These are phyloP conservation scores for Hydriomena furcata DNA, from an alignment of 2,888 invertebrate genomes.

Conservation along the genomic window DNA sequence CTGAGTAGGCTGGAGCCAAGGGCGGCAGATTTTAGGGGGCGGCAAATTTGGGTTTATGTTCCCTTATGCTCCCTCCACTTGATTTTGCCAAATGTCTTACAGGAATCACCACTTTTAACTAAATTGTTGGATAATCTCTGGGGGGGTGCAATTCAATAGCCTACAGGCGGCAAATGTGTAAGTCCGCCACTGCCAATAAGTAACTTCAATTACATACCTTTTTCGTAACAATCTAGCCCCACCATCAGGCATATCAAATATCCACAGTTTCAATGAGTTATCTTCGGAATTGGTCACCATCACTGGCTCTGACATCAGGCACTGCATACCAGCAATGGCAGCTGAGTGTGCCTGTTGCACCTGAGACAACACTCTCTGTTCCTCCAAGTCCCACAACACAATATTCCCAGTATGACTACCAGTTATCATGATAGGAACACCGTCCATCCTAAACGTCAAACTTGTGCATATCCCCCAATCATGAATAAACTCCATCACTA, in stretches of 20 bases:
- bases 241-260: slow-evolving; percentile 96
- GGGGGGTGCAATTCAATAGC: no score
- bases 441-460: slow-evolving; percentile 94
- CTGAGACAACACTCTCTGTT: slow-evolving; percentile 90
- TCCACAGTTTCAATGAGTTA: slow-evolving; percentile 95
- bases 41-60: no score
- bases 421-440: slow-evolving; percentile 92
- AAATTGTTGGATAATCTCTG: no score
- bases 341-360: slow-evolving; percentile 90
- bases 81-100: no score
- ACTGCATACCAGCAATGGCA: slow-evolving; percentile 90
- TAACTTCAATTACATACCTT: slow-evolving; percentile 76
- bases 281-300: slow-evolving; percentile 96
- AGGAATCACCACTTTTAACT: no score
- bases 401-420: slow-evolving; percentile 93
- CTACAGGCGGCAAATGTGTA: no score
- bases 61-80: no score
- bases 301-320: slow-evolving; percentile 94
- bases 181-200: no score
- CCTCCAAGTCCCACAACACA: slow-evolving; percentile 96
- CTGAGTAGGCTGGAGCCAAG: no score
- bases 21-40: no score
- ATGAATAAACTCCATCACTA: slow-evolving; percentile 92
- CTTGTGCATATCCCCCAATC: slow-evolving; percentile 95
- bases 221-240: slow-evolving; percentile 91